Conservation (phyloP, 2,888 invertebrate genomes). For the Nemurella pictetii region DNA sequence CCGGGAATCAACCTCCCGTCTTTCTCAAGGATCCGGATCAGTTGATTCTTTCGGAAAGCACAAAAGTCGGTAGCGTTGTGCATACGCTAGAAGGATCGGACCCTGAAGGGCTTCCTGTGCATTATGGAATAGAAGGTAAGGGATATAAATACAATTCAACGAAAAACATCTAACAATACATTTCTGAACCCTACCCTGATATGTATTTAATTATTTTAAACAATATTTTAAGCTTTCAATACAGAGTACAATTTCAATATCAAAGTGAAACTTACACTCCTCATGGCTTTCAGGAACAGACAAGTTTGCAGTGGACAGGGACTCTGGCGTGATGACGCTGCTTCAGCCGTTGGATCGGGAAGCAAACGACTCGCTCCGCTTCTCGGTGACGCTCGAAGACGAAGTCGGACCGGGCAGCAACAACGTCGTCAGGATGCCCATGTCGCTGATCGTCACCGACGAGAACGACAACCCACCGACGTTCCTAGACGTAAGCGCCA, state of each 20-base stretch:
- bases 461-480: slow-evolving; percentile 87
- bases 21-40: slow-evolving; percentile 79
- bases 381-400: slow-evolving; percentile 81
- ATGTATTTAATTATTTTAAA: no score
- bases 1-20: slow-evolving; percentile 68
- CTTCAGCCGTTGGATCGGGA: slow-evolving; percentile 81
- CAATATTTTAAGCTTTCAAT: no score
- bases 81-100: slow-evolving; percentile 77
- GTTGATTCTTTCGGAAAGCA: slow-evolving; percentile 75
- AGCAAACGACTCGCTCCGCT: slow-evolving; percentile 76
- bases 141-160: no score
- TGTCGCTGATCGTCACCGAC: slow-evolving; percentile 82
- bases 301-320: slow-evolving; percentile 74
- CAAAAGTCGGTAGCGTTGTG: slow-evolving; percentile 76
- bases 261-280: no score
- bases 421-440: slow-evolving; percentile 74
- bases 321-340: slow-evolving; percentile 77
- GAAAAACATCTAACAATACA: no score
- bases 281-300: slow-evolving; percentile 67
- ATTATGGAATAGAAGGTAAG: slow-evolving; percentile 61
- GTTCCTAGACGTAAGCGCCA: slow-evolving; percentile 68
- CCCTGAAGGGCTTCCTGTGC: slow-evolving; percentile 76
- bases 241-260: no score
- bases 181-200: slow-evolving; percentile 39
- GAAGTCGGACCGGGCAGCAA: slow-evolving; percentile 63